Conservation (phyloP, 2,797 vertebrate genomes). For the Rhinoraja longicauda region DNA sequence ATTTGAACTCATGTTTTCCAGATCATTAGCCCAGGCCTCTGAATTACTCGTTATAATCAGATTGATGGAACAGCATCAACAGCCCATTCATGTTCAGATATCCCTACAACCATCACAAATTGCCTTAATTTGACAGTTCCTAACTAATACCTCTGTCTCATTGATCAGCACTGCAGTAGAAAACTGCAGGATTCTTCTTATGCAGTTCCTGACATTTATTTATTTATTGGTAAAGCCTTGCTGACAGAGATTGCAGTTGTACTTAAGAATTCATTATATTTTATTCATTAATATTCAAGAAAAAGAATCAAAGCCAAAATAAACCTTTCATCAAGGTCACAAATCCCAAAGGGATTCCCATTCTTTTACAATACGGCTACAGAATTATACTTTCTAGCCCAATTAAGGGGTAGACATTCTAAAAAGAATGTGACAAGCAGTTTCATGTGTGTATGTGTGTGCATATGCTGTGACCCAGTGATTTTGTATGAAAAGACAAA, state of each 20-base stretch:
- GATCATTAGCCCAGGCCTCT: too few species aligned
- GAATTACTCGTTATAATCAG: not conserved
- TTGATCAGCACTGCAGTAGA: too few species aligned
- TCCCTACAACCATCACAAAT: not conserved
- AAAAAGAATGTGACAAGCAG: not conserved
- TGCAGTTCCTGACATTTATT: not conserved
- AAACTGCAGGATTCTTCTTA: not conserved
- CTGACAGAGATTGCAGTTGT: not conserved
- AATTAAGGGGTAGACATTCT: not conserved
- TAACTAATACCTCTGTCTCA: not conserved
- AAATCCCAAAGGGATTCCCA: not conserved
- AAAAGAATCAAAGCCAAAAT: not conserved
- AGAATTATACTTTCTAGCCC: not conserved
- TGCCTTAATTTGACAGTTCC: conserved; percentile 7
- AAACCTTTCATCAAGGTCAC: not conserved
- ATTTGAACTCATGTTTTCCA: too few species aligned
- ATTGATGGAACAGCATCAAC: not conserved
- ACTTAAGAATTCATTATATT: conserved; percentile 4
- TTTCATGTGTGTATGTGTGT: not conserved
- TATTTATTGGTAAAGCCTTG: not conserved
- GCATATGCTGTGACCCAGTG: not conserved
- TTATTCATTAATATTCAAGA: not conserved
- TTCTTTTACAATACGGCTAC: not conserved
- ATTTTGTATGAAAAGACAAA: too few species aligned
- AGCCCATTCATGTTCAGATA: not conserved